A percentile compares a stretch with the other conserved stretches of the same genome.
Conservation (phyloP, 1,140 invertebrate genomes). For the Scylla paramamosain region DNA sequence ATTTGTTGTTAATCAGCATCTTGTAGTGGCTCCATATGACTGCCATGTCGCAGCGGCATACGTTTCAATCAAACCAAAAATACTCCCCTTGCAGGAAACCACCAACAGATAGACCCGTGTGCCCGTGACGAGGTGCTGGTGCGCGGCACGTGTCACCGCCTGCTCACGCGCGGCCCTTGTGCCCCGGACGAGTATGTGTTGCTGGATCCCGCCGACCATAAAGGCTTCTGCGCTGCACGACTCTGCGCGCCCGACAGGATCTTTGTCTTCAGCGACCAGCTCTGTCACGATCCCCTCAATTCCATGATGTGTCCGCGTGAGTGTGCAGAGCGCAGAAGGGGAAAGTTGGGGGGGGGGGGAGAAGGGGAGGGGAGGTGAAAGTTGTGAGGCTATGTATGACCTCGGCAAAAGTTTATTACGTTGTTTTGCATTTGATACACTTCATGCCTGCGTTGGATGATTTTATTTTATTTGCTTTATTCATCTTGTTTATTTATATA, state of each 20-base stretch:
- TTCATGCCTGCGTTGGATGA: too few species aligned
- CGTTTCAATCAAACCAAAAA: too few species aligned
- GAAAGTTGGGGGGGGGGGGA: too few species aligned
- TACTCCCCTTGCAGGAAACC: neutral
- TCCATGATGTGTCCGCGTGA: slow-evolving; percentile 40
- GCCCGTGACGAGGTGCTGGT: slow-evolving; percentile 24
- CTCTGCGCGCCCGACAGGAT: slow-evolving; percentile 63
- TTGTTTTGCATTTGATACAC: too few species aligned
- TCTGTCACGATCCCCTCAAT: slow-evolving; percentile 64
- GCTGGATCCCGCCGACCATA: neutral
- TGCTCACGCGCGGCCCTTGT: slow-evolving; percentile 54
- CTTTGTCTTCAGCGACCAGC: slow-evolving; percentile 77
- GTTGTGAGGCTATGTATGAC: too few species aligned
- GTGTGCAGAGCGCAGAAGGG: neutral
- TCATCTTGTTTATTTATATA: too few species aligned
- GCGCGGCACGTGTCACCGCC: neutral
- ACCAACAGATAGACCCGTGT: slow-evolving; percentile 52
- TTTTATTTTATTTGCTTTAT: too few species aligned
- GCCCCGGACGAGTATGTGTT: slow-evolving; percentile 37
- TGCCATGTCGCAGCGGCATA: too few species aligned
- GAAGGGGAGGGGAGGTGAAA: too few species aligned
- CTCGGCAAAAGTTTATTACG: too few species aligned
- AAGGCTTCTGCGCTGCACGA: slow-evolving; percentile 46
- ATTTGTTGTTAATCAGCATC: too few species aligned
- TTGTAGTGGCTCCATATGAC: too few species aligned